Conservation (phyloP, 2,113 vertebrate species). For the Myrmecophaga tridactyla region DNA sequence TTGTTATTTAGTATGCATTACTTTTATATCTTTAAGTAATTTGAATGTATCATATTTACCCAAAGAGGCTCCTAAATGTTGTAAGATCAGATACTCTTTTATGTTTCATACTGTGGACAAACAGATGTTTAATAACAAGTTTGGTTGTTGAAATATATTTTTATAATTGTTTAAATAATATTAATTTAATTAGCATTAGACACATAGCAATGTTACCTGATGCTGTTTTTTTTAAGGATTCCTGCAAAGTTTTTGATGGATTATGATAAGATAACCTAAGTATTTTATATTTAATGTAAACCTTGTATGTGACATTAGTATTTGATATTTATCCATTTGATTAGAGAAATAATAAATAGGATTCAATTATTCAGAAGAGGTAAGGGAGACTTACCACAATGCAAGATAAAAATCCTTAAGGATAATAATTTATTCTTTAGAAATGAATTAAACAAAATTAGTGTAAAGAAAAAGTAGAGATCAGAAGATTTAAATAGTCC, state of each 20-base stretch:
- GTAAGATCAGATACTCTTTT: neutral
- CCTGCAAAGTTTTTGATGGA: neutral
- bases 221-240: neutral
- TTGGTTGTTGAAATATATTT: neutral
- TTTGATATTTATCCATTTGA: neutral
- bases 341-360: neutral
- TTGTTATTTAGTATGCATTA: neutral
- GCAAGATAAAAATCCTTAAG: neutral
- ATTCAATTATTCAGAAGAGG: neutral
- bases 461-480: neutral
- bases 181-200: neutral
- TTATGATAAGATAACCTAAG: neutral
- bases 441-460: neutral
- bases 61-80: neutral
- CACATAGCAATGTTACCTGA: neutral
- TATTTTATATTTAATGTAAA: constrained; percentile 11
- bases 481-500: neutral
- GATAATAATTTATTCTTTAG: neutral
- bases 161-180: neutral
- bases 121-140: neutral
- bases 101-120: neutral
- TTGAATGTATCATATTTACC: neutral
- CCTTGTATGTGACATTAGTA: neutral
- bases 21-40: neutral
- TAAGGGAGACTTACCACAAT: neutral